These are phyloP conservation scores for Cheirogaleus major DNA, from an alignment of 2,797 vertebrate genomes.

Conservation along the genomic window DNA sequence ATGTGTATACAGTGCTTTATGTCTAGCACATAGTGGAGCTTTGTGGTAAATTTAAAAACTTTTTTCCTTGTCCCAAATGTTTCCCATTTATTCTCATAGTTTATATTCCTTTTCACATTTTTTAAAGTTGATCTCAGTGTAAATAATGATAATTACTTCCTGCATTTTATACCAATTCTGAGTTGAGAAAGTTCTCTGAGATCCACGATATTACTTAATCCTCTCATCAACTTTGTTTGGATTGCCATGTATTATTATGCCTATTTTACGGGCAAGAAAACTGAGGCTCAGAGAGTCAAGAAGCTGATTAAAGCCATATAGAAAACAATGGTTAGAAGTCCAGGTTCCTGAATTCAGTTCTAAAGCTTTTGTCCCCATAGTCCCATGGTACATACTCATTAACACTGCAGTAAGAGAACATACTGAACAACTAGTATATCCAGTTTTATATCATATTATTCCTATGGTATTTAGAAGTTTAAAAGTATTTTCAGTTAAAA, in stretches of 20 bases:
- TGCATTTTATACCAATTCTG: neutral
- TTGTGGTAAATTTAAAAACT: neutral
- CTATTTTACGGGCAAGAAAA: neutral
- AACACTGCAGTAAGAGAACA: neutral
- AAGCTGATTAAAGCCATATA: neutral
- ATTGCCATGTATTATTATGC: neutral
- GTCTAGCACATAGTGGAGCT: neutral
- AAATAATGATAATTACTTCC: neutral
- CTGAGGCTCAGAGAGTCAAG: neutral
- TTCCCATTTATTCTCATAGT: neutral
- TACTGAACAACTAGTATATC: neutral
- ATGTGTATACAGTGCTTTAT: neutral
- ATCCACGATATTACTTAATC: neutral
- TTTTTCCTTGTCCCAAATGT: neutral
- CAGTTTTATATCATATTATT: neutral
- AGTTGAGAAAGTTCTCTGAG: neutral
- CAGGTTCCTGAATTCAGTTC: neutral
- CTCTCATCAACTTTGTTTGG: neutral
- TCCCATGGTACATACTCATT: rapidly evolving
- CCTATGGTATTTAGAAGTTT: neutral
- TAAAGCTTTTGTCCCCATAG: neutral
- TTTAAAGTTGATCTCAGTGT: neutral
- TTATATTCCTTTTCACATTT: neutral
- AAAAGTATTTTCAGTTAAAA: neutral
- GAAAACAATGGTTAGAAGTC: neutral